phyloP scores from a whole-genome alignment of 2,113 vertebrate species.

The Copsychus sechellarum region DNA sequence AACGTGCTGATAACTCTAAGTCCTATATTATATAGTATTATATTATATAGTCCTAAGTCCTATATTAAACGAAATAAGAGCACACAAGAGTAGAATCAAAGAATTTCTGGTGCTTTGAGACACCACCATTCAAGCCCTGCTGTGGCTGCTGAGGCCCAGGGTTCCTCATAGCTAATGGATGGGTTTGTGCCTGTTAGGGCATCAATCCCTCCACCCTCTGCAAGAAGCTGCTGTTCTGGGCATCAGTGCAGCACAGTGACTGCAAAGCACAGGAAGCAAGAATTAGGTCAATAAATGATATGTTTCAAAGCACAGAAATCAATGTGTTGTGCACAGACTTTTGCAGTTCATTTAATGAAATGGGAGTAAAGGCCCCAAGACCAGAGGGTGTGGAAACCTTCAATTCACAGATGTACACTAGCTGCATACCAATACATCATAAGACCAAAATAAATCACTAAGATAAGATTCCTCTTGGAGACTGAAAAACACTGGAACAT shows the following conservation, averaged over 20 bases:
- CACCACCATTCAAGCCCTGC: not conserved
- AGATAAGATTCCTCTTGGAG: conserved; percentile 49
- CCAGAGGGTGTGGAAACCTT: conserved; percentile 12
- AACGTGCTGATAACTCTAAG: not conserved
- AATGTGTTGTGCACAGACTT: not conserved
- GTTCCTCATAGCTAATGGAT: not conserved
- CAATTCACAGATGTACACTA: not conserved
- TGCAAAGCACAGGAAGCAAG: not conserved
- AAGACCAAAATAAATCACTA: conserved; percentile 53
- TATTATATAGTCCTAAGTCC: too few species aligned
- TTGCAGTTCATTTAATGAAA: not conserved
- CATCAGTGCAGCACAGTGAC: not conserved
- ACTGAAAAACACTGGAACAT: conserved; percentile 46
- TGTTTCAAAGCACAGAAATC: not conserved
- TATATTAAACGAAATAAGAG: not conserved
- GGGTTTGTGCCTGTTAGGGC: not conserved
- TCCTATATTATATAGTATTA: too few species aligned
- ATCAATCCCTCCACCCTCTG: not conserved
- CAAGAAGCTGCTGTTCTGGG: not conserved
- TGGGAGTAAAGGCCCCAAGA: not conserved
- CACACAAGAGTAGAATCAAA: not conserved
- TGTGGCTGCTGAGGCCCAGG: not conserved
- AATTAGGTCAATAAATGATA: not conserved
- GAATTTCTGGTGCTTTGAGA: not conserved
- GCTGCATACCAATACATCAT: conserved; percentile 10